A percentile compares a stretch with the other conserved stretches of the same genome.
Conservation (phyloP, 2,113 vertebrate species). For the Myiagra hebetior region DNA sequence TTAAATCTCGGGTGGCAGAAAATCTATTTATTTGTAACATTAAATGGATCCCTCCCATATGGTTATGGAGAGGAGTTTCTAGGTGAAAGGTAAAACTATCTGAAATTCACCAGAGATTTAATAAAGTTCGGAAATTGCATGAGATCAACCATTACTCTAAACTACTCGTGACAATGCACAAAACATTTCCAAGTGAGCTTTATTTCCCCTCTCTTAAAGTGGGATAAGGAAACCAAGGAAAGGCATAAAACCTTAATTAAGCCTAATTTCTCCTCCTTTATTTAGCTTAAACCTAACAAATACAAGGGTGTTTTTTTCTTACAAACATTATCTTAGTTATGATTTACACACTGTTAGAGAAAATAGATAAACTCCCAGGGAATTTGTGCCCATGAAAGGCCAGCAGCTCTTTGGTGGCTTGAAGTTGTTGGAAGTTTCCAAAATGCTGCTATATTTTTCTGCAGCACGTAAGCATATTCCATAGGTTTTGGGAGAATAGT, state of each 20-base stretch:
- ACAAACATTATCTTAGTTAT: not conserved
- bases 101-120: slow-evolving; percentile 4
- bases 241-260: not conserved
- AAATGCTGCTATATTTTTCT: not conserved
- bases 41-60: not conserved
- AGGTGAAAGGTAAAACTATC: not conserved
- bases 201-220: not conserved
- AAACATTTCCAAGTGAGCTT: not conserved
- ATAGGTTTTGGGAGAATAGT: not conserved
- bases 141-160: not conserved
- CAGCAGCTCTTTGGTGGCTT: not conserved
- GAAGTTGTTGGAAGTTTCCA: not conserved
- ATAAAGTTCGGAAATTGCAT: not conserved
- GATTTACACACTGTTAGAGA: not conserved
- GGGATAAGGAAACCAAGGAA: not conserved
- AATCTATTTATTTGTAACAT: not conserved
- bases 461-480: not conserved
- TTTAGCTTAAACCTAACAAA: not conserved
- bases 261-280: not conserved
- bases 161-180: not conserved
- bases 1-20: not conserved
- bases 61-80: not conserved
- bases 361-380: not conserved
- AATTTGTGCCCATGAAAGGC: not conserved
- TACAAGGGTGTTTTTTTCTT: not conserved